These are phyloP conservation scores for Meleagris gallopavo DNA, from an alignment of 2,113 vertebrate genomes.

Conservation along the genomic window DNA sequence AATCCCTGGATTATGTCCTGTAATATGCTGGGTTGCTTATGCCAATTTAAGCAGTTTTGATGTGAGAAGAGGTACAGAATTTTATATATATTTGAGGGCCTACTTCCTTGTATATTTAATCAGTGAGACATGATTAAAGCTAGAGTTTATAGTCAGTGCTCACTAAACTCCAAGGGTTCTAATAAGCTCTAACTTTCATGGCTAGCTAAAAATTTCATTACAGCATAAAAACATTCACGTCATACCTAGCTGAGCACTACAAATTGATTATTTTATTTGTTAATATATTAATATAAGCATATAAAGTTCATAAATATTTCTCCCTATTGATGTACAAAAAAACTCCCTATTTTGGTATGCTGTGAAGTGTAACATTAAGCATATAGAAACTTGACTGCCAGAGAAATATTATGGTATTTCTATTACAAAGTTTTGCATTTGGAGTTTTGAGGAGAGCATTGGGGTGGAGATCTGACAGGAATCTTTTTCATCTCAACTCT, in stretches of 20 bases:
- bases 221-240: background rate
- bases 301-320: background rate
- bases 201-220: background rate
- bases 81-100: background rate
- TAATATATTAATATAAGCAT: background rate
- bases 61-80: background rate
- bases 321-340: background rate
- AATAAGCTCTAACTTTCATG: background rate
- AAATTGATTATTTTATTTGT: constrained; percentile 22
- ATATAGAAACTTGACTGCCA: background rate
- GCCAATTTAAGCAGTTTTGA: background rate
- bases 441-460: background rate
- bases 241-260: background rate
- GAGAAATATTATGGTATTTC: background rate
- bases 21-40: background rate
- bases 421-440: background rate
- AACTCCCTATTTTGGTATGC: background rate
- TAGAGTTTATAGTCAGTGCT: background rate
- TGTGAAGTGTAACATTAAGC: background rate
- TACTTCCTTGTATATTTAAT: background rate
- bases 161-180: background rate
- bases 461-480: background rate
- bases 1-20: background rate
- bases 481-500: background rate
- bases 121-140: background rate